These are phyloP conservation scores for Agrochola litura DNA, from an alignment of 2,888 invertebrate genomes.

Conservation along the genomic window DNA sequence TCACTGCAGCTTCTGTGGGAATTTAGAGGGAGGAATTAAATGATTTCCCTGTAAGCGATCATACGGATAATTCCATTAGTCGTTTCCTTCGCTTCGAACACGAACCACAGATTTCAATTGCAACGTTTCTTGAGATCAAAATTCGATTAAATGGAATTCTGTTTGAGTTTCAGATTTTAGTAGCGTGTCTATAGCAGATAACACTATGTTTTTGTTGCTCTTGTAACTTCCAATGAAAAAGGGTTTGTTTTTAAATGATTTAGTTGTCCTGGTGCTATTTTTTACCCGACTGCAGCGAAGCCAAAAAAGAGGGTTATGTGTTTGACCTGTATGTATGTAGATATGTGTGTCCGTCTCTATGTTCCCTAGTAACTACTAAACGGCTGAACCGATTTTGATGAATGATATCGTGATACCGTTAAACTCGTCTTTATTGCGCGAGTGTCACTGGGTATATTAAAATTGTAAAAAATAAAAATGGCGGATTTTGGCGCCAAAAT, in stretches of 20 bases:
- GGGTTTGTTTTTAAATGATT: not conserved
- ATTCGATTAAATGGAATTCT: conserved; percentile 54
- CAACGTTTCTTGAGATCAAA: conserved; percentile 57
- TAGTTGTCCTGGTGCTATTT: not conserved
- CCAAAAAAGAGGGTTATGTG: too few species aligned
- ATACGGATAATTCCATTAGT: conserved; percentile 69
- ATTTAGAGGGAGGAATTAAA: conserved; percentile 61
- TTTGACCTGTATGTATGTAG: too few species aligned
- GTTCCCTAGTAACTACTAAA: too few species aligned
- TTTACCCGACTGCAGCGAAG: too few species aligned
- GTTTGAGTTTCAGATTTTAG: conserved; percentile 28
- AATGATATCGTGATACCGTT: too few species aligned
- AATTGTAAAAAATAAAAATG: too few species aligned
- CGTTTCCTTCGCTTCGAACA: conserved; percentile 50
- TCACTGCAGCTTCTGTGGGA: conserved; percentile 24
- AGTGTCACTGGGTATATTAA: too few species aligned
- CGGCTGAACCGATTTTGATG: too few species aligned
- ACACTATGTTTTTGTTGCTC: not conserved
- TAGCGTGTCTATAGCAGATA: not conserved
- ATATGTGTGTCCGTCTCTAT: too few species aligned
- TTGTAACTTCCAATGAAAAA: not conserved
- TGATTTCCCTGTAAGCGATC: conserved; percentile 69
- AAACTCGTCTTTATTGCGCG: too few species aligned
- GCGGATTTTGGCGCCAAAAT: too few species aligned
- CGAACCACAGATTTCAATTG: conserved; percentile 60